phyloP scores from a whole-genome alignment of 1,140 invertebrate species.

The Penaeus indicus region DNA sequence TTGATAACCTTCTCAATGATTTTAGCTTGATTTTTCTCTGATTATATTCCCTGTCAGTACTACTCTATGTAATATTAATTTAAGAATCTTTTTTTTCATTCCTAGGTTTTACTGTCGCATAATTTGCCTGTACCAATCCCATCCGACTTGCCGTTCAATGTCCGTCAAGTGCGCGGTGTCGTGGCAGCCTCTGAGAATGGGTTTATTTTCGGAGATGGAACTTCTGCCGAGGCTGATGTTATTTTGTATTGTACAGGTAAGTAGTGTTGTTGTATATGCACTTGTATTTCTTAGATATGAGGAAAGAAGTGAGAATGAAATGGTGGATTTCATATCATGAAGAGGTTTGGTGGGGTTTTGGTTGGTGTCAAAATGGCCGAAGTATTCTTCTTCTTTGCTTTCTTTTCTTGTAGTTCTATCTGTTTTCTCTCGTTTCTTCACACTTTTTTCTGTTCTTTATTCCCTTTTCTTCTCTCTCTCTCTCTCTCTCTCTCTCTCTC shows the following conservation, averaged over 20 bases:
- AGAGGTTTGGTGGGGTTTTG: too few relatives aligned
- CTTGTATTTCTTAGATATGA: background rate
- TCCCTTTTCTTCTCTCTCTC: too few relatives aligned
- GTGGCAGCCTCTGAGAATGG: constrained; percentile 21
- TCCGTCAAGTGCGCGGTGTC: constrained; percentile 16
- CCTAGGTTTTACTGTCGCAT: constrained; percentile 37
- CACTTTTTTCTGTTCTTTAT: too few relatives aligned
- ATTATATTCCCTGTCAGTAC: too few relatives aligned
- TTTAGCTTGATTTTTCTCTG: too few relatives aligned
- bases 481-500: too few relatives aligned
- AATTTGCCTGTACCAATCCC: constrained; percentile 38
- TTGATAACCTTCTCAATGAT: too few relatives aligned
- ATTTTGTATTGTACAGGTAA: constrained; percentile 52
- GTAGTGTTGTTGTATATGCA: background rate
- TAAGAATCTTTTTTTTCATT: background rate
- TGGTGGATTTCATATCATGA: background rate
- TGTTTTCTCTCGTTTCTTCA: too few relatives aligned
- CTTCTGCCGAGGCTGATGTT: constrained; percentile 47
- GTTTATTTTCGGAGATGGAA: constrained; percentile 38
- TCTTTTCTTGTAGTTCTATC: too few relatives aligned
- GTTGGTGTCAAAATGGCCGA: too few relatives aligned
- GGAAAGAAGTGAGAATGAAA: background rate
- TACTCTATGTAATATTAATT: too few relatives aligned
- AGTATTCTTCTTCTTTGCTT: too few relatives aligned
- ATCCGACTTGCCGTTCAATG: constrained; percentile 29